Percentiles rank a stretch among this genome's conserved stretches.
Evolutionary conservation across 2,797 vertebrate genomes (phyloP).

Genomic region (Masticophis lateralis): DNA sequence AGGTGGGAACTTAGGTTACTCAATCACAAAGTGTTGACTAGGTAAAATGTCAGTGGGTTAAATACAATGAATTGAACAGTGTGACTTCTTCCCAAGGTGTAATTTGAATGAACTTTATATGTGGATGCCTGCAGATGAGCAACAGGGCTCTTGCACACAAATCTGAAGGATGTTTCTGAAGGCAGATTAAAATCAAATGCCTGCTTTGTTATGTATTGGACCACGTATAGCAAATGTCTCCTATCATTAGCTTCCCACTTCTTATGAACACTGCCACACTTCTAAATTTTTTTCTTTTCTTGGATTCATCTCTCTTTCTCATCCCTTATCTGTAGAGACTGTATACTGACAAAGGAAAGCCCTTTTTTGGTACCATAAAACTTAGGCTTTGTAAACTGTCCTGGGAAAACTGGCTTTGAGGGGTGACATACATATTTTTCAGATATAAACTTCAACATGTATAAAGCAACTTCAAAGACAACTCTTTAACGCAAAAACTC

Average conservation of each 20-base stretch:
- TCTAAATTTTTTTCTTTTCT: neutral
- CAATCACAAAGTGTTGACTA: neutral
- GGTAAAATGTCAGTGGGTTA: neutral
- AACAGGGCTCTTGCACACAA: neutral
- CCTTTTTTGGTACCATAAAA: neutral
- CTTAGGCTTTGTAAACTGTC: neutral
- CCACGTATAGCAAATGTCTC: neutral
- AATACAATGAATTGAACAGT: conserved; percentile 4
- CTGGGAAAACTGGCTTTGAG: neutral
- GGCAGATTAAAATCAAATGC: neutral
- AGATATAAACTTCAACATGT: neutral
- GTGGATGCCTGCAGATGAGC: neutral
- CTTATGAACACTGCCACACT: neutral
- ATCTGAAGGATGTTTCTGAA: conserved; percentile 4
- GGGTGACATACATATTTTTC: neutral
- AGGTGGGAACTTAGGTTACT: neutral
- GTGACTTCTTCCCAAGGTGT: neutral
- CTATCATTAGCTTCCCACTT: conserved; percentile 8
- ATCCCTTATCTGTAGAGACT: neutral
- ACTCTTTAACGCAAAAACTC: neutral
- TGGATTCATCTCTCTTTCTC: neutral
- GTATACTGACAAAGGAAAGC: neutral
- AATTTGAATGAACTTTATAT: neutral
- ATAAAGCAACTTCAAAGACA: neutral
- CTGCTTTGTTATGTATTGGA: neutral